Evolutionary conservation across 2,888 invertebrate species (phyloP).

Genomic region (Ariolimax columbianus): DNA sequence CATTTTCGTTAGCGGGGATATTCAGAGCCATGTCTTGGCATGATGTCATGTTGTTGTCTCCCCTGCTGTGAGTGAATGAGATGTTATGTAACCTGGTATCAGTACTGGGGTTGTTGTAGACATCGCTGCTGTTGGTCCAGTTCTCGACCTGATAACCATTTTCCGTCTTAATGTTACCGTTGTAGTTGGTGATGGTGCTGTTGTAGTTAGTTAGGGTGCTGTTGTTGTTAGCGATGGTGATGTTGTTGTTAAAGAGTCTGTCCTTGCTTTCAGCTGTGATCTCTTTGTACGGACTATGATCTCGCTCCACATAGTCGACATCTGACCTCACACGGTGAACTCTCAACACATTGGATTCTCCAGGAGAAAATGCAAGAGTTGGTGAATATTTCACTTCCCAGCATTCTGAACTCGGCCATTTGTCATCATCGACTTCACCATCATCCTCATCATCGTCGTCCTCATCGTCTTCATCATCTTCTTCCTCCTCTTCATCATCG

Average conservation of each 20-base stretch:
- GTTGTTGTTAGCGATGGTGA: slow-evolving; percentile 33
- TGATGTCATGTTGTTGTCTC: not conserved
- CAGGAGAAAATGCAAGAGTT: slow-evolving; percentile 32
- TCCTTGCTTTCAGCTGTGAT: slow-evolving; percentile 36
- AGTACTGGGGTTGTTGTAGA: not conserved
- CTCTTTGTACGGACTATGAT: slow-evolving; percentile 49
- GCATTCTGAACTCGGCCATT: slow-evolving; percentile 38
- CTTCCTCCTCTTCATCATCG: not conserved
- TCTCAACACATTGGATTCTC: slow-evolving; percentile 43
- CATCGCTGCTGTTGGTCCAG: not conserved
- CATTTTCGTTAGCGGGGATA: not conserved
- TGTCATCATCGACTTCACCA: slow-evolving; percentile 41
- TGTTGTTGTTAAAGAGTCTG: slow-evolving; percentile 47
- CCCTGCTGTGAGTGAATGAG: not conserved
- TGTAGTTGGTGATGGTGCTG: not conserved
- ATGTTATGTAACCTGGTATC: not conserved
- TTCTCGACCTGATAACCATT: not conserved
- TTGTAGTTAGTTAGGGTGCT: not conserved
- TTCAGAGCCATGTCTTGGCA: not conserved
- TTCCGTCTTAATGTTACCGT: not conserved
- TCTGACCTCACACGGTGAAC: slow-evolving; percentile 45
- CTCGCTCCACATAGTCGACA: slow-evolving; percentile 45
- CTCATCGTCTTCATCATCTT: slow-evolving; percentile 36
- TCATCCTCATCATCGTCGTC: slow-evolving; percentile 42
- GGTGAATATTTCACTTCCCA: slow-evolving; percentile 49